Base-by-base conservation (phyloP, 1,140 invertebrate genomes). In the Bombus soroeensis region DNA sequence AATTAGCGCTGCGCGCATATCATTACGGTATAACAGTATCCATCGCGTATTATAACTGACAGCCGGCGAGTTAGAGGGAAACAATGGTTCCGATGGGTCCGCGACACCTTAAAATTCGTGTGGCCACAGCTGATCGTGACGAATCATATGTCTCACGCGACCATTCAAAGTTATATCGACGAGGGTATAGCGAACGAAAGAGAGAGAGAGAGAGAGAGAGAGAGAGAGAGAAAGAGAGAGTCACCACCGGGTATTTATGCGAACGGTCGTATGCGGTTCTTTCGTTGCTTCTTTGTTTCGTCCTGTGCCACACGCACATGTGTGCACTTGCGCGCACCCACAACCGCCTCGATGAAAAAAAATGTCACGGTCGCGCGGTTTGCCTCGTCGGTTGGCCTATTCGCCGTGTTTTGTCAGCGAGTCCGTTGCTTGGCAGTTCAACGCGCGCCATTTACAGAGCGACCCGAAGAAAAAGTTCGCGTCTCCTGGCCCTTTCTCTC, bases 241-340 rank as follows among this genome's bases (percentile, higher is more conserved):
- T 53, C 47, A 53, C 47, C 37, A 34, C 12, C 8, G 57, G 12
- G 41, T 32, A 91, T 93, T 92, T 93, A 92, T 92, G 89, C 90
- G 84, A 88, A 81, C 86, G 47, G 47, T 53, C 47, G 47, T 53
- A 53, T 22, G 83, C 83, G 87, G 91, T 91, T 89, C 84, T 81
- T 90, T 90, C 86, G 77, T 84, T 81, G 81, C 75, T 76, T 92
- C 92, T 91, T 92, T 93, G 91, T 93, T 87, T 92, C 87, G 83
- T 78, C 82, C 78, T 74, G 85, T 72, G 76, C 79, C 76, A 83
- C 75, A 80, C 82, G 71, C 85, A 87, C 82, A 82, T 85, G 74
- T 81, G 79, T 79, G 79, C 72, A 53, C 64, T 25, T 12, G 78
- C 82, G 81, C 64, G 86, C 85, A 74, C 77, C 76, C 87, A 91